Evolutionary conservation across 1,140 invertebrate species (phyloP).

Genomic region (Oncopeltus fasciatus): DNA sequence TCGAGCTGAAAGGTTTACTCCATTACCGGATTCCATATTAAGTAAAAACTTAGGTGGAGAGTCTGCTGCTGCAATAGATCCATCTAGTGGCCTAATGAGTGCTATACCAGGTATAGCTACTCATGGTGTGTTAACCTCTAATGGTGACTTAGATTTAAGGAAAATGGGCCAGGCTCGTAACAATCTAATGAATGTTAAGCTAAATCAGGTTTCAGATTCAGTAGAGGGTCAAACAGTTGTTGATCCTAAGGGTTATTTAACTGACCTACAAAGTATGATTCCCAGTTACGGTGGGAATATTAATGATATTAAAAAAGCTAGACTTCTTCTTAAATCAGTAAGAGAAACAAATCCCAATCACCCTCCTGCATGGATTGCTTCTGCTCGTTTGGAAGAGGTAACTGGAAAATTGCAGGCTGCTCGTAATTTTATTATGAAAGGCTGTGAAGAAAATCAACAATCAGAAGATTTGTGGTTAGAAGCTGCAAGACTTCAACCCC

Average conservation of each 20-base stretch:
- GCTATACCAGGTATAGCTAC: conserved; percentile 68
- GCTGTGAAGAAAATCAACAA: conserved; percentile 85
- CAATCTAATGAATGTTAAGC: conserved; percentile 97
- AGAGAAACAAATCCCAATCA: conserved; percentile 98
- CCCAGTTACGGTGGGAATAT: conserved; percentile 96
- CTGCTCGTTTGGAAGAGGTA: conserved; percentile 94
- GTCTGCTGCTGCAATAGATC: conserved; percentile 65
- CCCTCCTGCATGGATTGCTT: conserved; percentile 98
- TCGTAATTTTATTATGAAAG: conserved; percentile 94
- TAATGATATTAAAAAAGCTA: conserved; percentile 93
- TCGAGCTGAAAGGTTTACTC: conserved; percentile 89
- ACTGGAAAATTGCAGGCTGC: conserved; percentile 97
- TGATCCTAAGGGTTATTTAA: conserved; percentile 97
- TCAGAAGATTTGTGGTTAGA: conserved; percentile 98
- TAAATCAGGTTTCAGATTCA: conserved; percentile 96
- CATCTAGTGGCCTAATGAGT: conserved; percentile 65
- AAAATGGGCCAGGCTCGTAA: conserved; percentile 99
- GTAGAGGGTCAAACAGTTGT: conserved; percentile 98
- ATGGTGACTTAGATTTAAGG: conserved; percentile 88
- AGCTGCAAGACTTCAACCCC: conserved; percentile 85
- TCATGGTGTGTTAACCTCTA: conserved; percentile 50
- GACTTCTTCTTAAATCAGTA: conserved; percentile 91
- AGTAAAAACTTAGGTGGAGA: conserved; percentile 78
- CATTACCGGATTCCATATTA: conserved; percentile 92
- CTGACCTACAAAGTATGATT: conserved; percentile 97